phyloP scores from a whole-genome alignment of 2,888 invertebrate species.

The Gisinianus flammeolus region DNA sequence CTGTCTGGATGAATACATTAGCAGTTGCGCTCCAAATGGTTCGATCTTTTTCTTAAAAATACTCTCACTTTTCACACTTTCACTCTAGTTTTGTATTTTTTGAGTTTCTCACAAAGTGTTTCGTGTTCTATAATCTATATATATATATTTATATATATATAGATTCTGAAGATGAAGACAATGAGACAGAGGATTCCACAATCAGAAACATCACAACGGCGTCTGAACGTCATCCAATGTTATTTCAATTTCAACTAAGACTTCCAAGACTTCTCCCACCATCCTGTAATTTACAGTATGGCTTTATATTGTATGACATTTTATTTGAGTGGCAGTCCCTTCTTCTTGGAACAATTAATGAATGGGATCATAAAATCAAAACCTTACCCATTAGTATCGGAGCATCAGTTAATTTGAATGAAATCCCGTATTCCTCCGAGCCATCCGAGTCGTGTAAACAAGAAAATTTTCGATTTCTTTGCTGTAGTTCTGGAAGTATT shows the following conservation, averaged over 20 bases:
- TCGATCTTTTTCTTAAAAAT: too few species aligned
- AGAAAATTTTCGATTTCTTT: conserved; percentile 33
- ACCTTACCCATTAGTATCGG: neutral
- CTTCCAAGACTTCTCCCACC: conserved; percentile 36
- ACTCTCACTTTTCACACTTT: too few species aligned
- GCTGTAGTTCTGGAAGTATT: conserved; percentile 32
- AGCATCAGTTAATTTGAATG: conserved; percentile 30
- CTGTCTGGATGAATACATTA: conserved; percentile 35
- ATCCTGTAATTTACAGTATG: conserved; percentile 30
- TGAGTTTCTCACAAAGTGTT: too few species aligned
- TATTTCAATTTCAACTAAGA: conserved; percentile 30
- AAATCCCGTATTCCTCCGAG: conserved; percentile 30
- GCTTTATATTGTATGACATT: conserved; percentile 22
- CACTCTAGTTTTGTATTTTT: too few species aligned
- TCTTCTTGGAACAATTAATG: neutral
- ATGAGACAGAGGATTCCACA: neutral
- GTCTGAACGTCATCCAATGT: conserved; percentile 18
- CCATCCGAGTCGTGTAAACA: conserved; percentile 20
- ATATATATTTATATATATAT: neutral
- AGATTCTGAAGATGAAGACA: neutral
- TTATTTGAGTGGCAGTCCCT: conserved; percentile 33
- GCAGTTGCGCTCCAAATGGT: neutral
- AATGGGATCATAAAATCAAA: conserved; percentile 30
- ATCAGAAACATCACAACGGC: neutral
- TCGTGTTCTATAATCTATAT: neutral